These are phyloP conservation scores for Popillia japonica DNA, from an alignment of 1,140 invertebrate species.

Conservation along the genomic window DNA sequence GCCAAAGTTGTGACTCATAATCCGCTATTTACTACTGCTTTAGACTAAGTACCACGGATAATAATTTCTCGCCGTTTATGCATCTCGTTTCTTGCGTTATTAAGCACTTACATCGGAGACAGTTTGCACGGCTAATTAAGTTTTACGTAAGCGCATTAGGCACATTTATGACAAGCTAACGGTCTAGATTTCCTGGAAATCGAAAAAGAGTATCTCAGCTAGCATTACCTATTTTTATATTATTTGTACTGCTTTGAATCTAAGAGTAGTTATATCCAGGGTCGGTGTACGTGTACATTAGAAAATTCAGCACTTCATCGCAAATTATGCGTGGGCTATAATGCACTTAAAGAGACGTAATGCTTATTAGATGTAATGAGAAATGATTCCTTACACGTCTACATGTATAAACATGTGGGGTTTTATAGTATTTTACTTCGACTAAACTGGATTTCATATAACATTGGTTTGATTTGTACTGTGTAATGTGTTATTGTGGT, in stretches of 20 bases:
- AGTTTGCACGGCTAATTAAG: slow-evolving; percentile 14
- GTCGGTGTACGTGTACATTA: no score
- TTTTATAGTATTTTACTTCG: background rate
- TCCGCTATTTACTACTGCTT: slow-evolving; percentile 1
- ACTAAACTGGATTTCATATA: background rate
- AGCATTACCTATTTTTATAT: background rate
- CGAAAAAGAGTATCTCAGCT: background rate
- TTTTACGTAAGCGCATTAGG: slow-evolving; percentile 22
- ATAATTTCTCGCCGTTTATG: background rate
- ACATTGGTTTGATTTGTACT: no score
- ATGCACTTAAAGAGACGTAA: background rate
- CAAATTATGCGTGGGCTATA: background rate
- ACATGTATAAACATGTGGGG: background rate
- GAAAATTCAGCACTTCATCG: background rate
- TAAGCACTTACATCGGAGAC: background rate
- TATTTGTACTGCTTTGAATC: no score
- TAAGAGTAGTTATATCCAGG: no score
- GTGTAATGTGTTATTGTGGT: no score
- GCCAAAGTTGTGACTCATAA: slow-evolving; percentile 23
- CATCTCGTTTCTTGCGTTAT: background rate
- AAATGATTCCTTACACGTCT: no score
- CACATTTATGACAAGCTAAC: slow-evolving; percentile 29
- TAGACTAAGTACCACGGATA: background rate
- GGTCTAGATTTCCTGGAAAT: slow-evolving; percentile 16
- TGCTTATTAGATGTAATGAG: background rate